Evolutionary conservation across 2,797 vertebrate genomes (phyloP), one percentile per base, ranked within the genome.

Genomic region (Pogoniulus pusillus): DNA sequence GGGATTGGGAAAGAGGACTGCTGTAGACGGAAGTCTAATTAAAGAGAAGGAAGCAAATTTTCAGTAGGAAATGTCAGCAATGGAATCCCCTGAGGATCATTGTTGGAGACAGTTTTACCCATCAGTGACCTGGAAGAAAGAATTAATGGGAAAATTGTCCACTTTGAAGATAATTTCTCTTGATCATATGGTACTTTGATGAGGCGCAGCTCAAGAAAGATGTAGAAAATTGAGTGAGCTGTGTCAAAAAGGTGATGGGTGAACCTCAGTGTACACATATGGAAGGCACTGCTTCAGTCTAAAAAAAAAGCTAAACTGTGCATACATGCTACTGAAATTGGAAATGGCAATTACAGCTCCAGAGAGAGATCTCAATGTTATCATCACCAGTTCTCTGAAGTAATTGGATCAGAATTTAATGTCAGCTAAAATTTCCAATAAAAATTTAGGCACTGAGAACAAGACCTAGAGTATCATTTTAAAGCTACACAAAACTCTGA

Each of bases 281-380:
- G 8, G 26, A 73, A 62, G 45, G 37, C 11, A 32, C 1, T 30
- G 5, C 5, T 75, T 10, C 12, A 32, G 10, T 5, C 3, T n/a
- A 34, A 79, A 49, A 27, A 12, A 34, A 41, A 7, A 4, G 5
- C 16, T n/a, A 34, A 82, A 62, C 62, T 10, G 10, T 57, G 11
- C 10, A 43, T 54, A 34, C 4, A 12, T 16, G 23, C 16, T 4
- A 6, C 0, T 39, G 10, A 35, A 53, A 4, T 16, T 30, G 12
- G 35, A 68, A 81, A 73, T 15, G 5, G 15, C 9, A 27, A 43
- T 7, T 62, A 6, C 3, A n/a, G n/a, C 32, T 71, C 14, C 23
- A 73, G 65, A 57, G 5, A 59, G 18, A 47, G 17, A 37, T 62
- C 47, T 66, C 12, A 23, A 15, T 62, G 26, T 35, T 32, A 58